Evolutionary conservation across 2,888 invertebrate genomes (phyloP), one percentile per base, ranked within the genome.

Genomic region (Crioceris asparagi): DNA sequence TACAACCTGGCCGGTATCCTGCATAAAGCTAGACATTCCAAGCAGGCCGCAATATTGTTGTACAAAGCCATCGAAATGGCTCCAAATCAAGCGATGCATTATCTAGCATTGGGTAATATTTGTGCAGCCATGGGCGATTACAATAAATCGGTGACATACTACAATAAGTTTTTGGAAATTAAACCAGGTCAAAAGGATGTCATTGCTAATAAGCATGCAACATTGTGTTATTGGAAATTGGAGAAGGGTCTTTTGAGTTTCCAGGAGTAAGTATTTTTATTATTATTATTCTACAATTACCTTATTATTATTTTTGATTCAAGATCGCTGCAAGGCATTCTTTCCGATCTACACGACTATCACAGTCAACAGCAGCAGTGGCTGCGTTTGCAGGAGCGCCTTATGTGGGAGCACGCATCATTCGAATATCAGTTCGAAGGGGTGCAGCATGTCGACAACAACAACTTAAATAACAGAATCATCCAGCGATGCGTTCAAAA

Each of bases 31-130:
- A 68, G 69, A 44, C 70, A 71, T 49, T 72, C 77, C 1, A 75
- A 76, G 42, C 85, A 86, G 60, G 85, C 85, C 1, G 72, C 78
- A 1, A 71, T 79, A 41, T 69, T 86, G 30, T 67, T 85, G 1
- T 75, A 77, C 49, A 77, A 80, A 11, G 82, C 85, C 0, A 69
- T 82, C 8, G 82, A 83, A 53, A 77, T 83, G 50, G 74, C 77
- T 29, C 75, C 77, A 1, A 64, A 68, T 12, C 70, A 71, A 49
- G 65, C 74, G 2, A 62, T 70, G 29, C 74, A 72, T 45, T 77
- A 81, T 58, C 76, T 82, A 50, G 75, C 79, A 3, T 64, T 86
- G 10, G 85, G 77, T 5, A 81, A 82, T 57, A 75, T 82, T 12
- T 83, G 80, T 59, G 80, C 83, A 2, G 71, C 79, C 8, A 49